Percentiles rank a stretch among this genome's conserved stretches.
phyloP scores from a whole-genome alignment of 2,797 vertebrate genomes.

The Lophotriccus pileatus region DNA sequence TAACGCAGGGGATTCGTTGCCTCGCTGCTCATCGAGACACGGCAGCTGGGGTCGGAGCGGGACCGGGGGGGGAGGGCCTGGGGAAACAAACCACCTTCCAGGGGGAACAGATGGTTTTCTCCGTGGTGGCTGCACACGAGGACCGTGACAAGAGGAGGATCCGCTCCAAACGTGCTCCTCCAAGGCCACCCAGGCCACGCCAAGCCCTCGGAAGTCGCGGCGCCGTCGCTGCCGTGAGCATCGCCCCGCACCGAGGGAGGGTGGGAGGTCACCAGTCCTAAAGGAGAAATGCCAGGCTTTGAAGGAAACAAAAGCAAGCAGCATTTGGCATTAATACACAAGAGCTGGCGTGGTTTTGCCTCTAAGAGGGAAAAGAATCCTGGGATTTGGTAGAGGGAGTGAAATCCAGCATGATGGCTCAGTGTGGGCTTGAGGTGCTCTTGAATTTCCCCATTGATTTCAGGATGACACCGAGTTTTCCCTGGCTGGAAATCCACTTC shows the following conservation, averaged over 20 bases:
- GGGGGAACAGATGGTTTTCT: constrained; percentile 59
- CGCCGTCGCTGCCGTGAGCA: not conserved
- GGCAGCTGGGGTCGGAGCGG: constrained; percentile 42
- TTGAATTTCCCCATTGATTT: not conserved
- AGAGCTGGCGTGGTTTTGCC: not conserved
- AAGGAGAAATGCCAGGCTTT: not conserved
- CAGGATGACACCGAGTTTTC: not conserved
- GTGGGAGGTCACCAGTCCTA: not conserved
- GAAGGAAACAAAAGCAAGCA: not conserved
- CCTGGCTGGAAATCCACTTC: not conserved
- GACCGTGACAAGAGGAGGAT: not conserved
- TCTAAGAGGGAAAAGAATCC: not conserved
- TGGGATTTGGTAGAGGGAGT: not conserved
- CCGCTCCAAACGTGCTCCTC: not conserved
- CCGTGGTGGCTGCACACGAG: not conserved
- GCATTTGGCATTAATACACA: rapidly evolving
- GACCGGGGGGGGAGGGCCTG: not conserved
- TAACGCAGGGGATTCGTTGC: constrained; percentile 50
- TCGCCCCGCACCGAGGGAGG: not conserved
- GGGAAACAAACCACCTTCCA: constrained; percentile 36
- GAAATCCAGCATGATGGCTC: rapidly evolving
- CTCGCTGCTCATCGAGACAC: not conserved
- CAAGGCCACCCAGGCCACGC: not conserved
- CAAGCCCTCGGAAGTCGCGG: not conserved
- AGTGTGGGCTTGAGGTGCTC: not conserved